Evolutionary conservation across 2,888 invertebrate species (phyloP), one percentile per base, ranked within the genome.

Genomic region (Rhaphigaster nebulosa): DNA sequence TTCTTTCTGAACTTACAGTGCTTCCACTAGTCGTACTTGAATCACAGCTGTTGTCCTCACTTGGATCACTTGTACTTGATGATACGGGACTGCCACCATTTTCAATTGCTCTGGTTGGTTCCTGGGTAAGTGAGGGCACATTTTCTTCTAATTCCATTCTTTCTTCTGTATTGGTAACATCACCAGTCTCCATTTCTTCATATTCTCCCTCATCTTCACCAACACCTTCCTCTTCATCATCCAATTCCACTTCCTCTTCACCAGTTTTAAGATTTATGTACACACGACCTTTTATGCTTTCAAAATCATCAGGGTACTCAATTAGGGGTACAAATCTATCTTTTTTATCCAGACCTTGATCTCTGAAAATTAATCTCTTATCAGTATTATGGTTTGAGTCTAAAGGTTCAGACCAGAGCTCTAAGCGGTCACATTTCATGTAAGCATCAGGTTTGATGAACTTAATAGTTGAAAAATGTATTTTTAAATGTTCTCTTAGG

Each of bases 401-500:
- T 84, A 95, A 92, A 93, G 95, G 94, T 91, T 94, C 94, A 91
- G 95, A 94, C 92, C 94, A 95, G 92, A 96, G 94, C 93, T 95
- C 95, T 91, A 96, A 94, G 91, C 95, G 95, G 93, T 96, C 95
- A 93, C 95, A 95, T 92, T 95, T 95, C 93, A 95, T 95, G 93
- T 94, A 96, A 92, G 95, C 95, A 93, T 96, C 96, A 0, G 95
- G 94, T 91, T 94, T 94, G 60, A 95, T 93, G 91, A 94, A 94
- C 93, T 95, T 95, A 93, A 95, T 95, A 91, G 94, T 94, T 92
- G 94, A 94, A 93, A 98, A 97, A 93, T 98, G 98, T 90, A 97
- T 94, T 93, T 96, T 96, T 76, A 96, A 95, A 94, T 98, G 98
- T 93, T 97, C 97, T 80, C 96, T 95, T 60, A 98, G 94, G 92